Conservation (phyloP, 1,140 invertebrate species). For the Drosophila nasuta region DNA sequence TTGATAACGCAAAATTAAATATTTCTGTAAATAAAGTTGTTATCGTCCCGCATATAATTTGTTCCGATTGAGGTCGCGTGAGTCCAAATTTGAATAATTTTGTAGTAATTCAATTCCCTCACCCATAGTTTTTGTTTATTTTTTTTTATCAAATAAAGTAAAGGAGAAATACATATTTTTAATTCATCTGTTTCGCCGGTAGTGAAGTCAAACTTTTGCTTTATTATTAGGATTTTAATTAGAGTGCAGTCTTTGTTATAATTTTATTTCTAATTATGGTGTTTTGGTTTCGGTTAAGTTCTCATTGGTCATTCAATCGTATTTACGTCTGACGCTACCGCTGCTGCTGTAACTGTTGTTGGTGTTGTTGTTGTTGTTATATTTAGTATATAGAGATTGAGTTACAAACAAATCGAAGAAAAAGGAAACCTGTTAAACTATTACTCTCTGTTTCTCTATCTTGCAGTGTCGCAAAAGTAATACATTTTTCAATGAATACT, state of each 20-base stretch:
- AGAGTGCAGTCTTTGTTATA: background rate
- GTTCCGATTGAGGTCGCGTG: background rate
- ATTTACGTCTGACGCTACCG: constrained; percentile 3
- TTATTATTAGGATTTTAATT: background rate
- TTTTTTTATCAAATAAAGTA: too few species aligned
- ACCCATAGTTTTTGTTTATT: too few species aligned
- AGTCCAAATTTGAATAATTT: background rate
- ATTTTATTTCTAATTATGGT: background rate
- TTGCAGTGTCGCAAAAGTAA: constrained; percentile 84
- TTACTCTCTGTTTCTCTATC: constrained; percentile 76
- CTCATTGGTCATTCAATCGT: background rate
- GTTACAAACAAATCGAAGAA: background rate
- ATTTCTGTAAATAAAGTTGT: background rate
- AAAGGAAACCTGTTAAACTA: constrained; percentile 57
- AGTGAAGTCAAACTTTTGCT: too few species aligned
- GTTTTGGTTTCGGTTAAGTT: background rate
- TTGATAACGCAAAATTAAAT: background rate
- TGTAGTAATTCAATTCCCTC: background rate
- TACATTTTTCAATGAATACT: constrained; percentile 59
- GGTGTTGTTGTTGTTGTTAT: constrained; percentile 28
- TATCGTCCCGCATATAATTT: background rate
- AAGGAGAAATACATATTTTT: too few species aligned
- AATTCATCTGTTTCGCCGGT: too few species aligned
- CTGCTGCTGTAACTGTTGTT: background rate
- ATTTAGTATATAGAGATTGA: constrained; percentile 15